These are phyloP conservation scores for Pachycephala philippinensis DNA, from an alignment of 2,113 vertebrate genomes.

Conservation along the genomic window DNA sequence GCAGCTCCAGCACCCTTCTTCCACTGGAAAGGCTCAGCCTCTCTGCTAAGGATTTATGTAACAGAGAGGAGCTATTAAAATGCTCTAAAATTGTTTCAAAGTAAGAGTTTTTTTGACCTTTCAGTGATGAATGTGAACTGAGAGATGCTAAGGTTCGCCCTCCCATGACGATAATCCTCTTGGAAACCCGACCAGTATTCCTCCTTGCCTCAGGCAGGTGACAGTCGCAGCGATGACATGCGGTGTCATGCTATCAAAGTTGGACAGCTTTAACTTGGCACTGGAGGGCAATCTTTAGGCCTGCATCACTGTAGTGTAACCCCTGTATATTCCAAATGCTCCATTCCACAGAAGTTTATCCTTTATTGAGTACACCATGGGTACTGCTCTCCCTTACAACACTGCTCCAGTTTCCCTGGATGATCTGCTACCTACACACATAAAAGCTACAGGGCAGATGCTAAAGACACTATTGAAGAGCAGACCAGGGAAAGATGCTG, in stretches of 20 bases:
- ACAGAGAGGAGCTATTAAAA: background rate
- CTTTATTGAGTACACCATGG: background rate
- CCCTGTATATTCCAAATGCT: background rate
- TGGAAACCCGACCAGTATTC: background rate
- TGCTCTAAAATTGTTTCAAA: background rate
- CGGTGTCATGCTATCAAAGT: background rate
- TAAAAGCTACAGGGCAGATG: background rate
- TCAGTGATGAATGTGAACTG: constrained; percentile 50
- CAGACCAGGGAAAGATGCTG: background rate
- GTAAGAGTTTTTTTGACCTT: constrained; percentile 22
- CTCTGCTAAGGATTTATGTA: background rate
- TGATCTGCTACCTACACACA: background rate
- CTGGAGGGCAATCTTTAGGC: background rate
- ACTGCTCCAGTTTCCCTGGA: background rate
- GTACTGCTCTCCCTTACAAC: background rate
- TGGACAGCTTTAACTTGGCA: background rate
- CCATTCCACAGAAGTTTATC: background rate
- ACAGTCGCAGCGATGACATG: background rate
- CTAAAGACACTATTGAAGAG: background rate
- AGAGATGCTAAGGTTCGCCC: background rate
- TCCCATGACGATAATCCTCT: background rate
- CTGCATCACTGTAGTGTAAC: background rate
- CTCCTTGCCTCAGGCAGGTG: constrained; percentile 31
- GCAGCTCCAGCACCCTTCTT: background rate
- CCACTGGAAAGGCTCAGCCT: background rate